phyloP scores from a whole-genome alignment of 2,888 invertebrate genomes.

The Megamerina dolium region DNA sequence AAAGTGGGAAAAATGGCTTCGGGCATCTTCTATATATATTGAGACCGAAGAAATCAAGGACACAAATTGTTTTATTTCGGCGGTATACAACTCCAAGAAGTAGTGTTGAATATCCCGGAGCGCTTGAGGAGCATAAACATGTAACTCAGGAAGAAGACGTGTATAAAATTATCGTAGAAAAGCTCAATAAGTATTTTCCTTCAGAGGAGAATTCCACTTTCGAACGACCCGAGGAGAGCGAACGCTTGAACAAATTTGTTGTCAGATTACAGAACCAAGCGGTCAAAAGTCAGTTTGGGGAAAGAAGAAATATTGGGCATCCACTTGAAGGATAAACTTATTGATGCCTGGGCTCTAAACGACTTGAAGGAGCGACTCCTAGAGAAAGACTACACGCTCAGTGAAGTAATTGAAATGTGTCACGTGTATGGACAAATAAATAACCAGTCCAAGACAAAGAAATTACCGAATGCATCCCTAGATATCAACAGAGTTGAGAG shows the following conservation, averaged over 20 bases:
- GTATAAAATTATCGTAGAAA: conserved; percentile 3
- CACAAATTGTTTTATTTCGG: conserved; percentile 16
- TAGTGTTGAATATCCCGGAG: conserved; percentile 4
- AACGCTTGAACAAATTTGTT: conserved; percentile 33
- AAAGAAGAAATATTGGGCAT: conserved; percentile 15
- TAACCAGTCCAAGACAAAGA: conserved; percentile 10
- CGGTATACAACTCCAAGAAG: conserved; percentile 16
- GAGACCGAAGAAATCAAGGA: conserved; percentile 17
- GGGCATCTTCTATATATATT: conserved; percentile 12
- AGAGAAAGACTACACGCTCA: conserved; percentile 13
- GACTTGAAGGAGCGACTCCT: conserved; percentile 18
- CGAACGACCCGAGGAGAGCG: conserved; percentile 30
- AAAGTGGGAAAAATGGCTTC: conserved; percentile 18
- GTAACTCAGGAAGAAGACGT: conserved; percentile 3
- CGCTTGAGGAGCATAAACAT: conserved; percentile 3
- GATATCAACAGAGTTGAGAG: conserved; percentile 8
- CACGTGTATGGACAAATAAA: conserved; percentile 16
- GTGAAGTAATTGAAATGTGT: conserved; percentile 15
- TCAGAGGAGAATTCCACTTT: conserved; percentile 16
- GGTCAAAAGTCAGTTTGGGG: conserved; percentile 17
- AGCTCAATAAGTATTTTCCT: conserved; percentile 11
- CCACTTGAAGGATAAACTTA: conserved; percentile 15
- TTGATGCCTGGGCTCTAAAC: conserved; percentile 16
- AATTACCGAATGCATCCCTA: conserved; percentile 3
- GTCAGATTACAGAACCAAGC: conserved; percentile 21